Conservation (phyloP, 1,140 invertebrate species). For the Hylaeus anthracinus region DNA sequence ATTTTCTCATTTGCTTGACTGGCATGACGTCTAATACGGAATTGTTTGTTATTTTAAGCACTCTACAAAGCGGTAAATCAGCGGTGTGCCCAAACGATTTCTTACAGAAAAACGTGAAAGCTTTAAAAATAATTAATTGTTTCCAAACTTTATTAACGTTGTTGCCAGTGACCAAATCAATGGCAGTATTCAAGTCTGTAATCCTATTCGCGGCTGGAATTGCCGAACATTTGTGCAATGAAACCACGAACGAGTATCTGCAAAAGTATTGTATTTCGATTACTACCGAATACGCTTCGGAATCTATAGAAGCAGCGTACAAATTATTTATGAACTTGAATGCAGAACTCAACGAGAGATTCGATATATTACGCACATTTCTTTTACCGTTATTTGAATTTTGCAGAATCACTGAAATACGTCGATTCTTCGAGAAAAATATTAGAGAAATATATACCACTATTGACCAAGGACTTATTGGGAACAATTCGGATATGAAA, state of each 20-base stretch:
- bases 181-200: constrained; percentile 63
- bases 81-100: constrained; percentile 21
- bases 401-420: constrained; percentile 47
- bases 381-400: constrained; percentile 68
- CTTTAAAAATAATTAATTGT: constrained; percentile 61
- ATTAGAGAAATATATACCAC: constrained; percentile 59
- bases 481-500: constrained; percentile 47
- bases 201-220: constrained; percentile 68
- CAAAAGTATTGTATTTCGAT: constrained; percentile 63
- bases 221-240: constrained; percentile 65
- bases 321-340: constrained; percentile 62
- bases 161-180: constrained; percentile 70
- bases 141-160: constrained; percentile 71
- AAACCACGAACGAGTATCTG: constrained; percentile 63
- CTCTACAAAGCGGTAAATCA: constrained; percentile 42
- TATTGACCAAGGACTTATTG: constrained; percentile 29
- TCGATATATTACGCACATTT: constrained; percentile 69
- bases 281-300: constrained; percentile 48
- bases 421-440: constrained; percentile 71
- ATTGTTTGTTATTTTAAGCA: constrained; percentile 56
- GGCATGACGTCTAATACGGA: constrained; percentile 54
- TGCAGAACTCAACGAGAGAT: constrained; percentile 39
- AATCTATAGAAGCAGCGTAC: constrained; percentile 66
- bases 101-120: constrained; percentile 30
- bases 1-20: constrained; percentile 72